phyloP scores from a whole-genome alignment of 1,140 invertebrate genomes.

The Choristoneura fumiferana region DNA sequence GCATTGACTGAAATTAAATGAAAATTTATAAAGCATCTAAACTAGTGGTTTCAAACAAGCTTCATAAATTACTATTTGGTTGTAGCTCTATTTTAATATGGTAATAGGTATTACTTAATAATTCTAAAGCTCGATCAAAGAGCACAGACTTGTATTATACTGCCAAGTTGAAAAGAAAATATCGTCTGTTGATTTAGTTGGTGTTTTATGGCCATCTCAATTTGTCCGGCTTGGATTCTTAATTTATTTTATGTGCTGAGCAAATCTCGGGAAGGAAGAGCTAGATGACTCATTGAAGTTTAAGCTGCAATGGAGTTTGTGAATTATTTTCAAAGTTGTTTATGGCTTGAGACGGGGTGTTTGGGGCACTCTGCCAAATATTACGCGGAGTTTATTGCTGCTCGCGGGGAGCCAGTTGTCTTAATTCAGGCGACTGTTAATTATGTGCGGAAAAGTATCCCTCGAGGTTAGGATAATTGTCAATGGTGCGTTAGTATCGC shows the following conservation, averaged over 20 bases:
- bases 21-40: conserved; percentile 9
- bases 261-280: conserved; percentile 7
- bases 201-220: background rate
- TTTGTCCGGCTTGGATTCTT: background rate
- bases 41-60: conserved; percentile 3
- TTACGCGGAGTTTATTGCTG: too few species aligned
- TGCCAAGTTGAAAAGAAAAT: background rate
- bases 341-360: too few species aligned
- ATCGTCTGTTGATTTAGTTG: conserved; percentile 1
- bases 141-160: conserved; percentile 3
- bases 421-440: too few species aligned
- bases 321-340: too few species aligned
- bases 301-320: too few species aligned
- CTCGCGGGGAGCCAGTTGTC: too few species aligned
- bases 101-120: conserved; percentile 31
- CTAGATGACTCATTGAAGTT: conserved; percentile 4
- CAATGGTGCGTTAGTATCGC: too few species aligned
- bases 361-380: too few species aligned
- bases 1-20: conserved; percentile 11
- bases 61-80: conserved; percentile 11
- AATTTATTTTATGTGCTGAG: conserved; percentile 16
- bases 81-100: conserved; percentile 18
- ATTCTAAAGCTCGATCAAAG: conserved; percentile 33
- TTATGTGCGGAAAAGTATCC: too few species aligned
- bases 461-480: too few species aligned